A percentile compares a stretch with the other conserved stretches of the same genome.
Conservation (phyloP, 2,113 vertebrate species). For the Erpornis zantholeuca region DNA sequence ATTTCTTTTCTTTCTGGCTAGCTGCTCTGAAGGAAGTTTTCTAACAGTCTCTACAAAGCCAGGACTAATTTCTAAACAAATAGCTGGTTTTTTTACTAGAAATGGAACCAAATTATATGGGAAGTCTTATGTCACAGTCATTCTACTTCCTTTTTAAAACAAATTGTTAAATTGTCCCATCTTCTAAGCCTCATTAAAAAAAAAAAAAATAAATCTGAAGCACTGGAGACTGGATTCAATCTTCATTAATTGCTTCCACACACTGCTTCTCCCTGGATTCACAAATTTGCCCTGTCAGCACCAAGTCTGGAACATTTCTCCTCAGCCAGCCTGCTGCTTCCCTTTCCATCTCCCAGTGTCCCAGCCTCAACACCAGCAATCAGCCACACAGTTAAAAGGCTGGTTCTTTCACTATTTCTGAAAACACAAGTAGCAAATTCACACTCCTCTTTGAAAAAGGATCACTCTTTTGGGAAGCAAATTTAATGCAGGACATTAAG, state of each 20-base stretch:
- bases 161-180: not conserved
- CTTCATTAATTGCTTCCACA: not conserved
- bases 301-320: not conserved
- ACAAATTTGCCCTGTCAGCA: not conserved
- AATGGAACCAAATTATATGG: not conserved
- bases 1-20: not conserved
- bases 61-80: not conserved
- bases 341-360: not conserved
- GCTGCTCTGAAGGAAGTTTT: not conserved
- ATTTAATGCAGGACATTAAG: slow-evolving; percentile 71
- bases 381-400: not conserved
- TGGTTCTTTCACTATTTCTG: not conserved
- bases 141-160: not conserved
- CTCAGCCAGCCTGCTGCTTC: not conserved
- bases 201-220: not conserved
- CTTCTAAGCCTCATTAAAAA: not conserved
- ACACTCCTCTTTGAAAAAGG: slow-evolving; percentile 2
- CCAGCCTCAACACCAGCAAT: not conserved
- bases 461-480: slow-evolving; percentile 36
- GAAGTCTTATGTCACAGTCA: not conserved
- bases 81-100: not conserved
- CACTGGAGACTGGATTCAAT: not conserved
- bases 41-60: not conserved
- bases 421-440: not conserved
- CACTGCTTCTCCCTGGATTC: not conserved